Evolutionary conservation across 2,888 invertebrate species (phyloP).

Genomic region (Drosophila affinis): DNA sequence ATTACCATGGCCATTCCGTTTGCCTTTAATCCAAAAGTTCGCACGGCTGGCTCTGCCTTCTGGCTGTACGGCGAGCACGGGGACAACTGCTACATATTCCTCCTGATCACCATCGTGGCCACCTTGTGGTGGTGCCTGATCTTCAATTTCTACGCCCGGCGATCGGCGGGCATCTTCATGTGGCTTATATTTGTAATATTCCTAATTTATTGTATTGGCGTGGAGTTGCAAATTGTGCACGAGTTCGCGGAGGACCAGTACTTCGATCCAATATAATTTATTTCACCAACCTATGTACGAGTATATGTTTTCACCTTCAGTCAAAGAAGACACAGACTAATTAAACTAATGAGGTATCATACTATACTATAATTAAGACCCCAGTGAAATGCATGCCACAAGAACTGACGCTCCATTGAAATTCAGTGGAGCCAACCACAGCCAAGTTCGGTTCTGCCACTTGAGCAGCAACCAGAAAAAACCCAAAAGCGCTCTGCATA

Average conservation of each 20-base stretch:
- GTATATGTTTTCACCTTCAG: not conserved
- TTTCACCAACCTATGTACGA: not conserved
- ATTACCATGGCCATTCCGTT: conserved; percentile 35
- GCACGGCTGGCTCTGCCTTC: not conserved
- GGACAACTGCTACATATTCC: conserved; percentile 37
- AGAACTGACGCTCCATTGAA: conserved; percentile 43
- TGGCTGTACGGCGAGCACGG: conserved; percentile 51
- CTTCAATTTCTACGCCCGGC: conserved; percentile 47
- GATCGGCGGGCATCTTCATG: conserved; percentile 41
- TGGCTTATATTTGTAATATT: conserved; percentile 32
- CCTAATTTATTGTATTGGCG: conserved; percentile 11
- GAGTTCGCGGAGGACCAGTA: conserved; percentile 20
- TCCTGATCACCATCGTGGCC: conserved; percentile 12
- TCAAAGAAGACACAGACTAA: conserved; percentile 36
- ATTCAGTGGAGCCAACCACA: conserved; percentile 36
- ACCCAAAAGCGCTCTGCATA: conserved; percentile 29
- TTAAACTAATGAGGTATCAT: conserved; percentile 64
- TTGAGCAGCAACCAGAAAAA: conserved; percentile 31
- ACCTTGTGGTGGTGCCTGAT: conserved; percentile 35
- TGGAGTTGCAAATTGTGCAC: conserved; percentile 39
- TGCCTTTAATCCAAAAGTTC: conserved; percentile 16
- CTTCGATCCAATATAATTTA: conserved; percentile 12
- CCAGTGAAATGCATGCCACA: conserved; percentile 30
- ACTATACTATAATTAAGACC: conserved; percentile 45
- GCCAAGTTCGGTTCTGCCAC: conserved; percentile 19